Evolutionary conservation across 2,797 vertebrate species (phyloP).

Genomic region (Glossophaga mutica): DNA sequence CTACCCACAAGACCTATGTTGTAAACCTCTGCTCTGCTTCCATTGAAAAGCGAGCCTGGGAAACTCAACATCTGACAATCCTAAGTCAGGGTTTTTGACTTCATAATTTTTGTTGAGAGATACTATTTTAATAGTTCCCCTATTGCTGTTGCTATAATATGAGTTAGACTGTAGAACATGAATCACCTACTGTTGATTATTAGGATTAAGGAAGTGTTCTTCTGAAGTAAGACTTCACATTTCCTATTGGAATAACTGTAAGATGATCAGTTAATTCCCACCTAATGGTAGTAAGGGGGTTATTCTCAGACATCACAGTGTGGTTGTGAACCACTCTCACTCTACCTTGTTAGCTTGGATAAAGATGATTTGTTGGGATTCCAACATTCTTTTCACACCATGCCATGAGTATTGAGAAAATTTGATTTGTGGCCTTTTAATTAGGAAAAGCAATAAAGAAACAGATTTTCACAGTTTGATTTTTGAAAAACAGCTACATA

Average conservation of each 20-base stretch:
- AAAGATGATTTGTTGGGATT: constrained; percentile 9
- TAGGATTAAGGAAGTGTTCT: not conserved
- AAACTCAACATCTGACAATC: not conserved
- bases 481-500: constrained; percentile 1
- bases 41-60: not conserved
- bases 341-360: not conserved
- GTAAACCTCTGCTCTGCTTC: not conserved
- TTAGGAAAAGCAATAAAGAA: constrained; percentile 13
- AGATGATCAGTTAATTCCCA: not conserved
- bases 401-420: not conserved
- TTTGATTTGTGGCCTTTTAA: not conserved
- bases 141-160: not conserved
- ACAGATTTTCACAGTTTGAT: not conserved
- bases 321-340: not conserved
- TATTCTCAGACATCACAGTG: not conserved
- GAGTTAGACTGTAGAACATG: not conserved
- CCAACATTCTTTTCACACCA: not conserved
- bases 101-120: not conserved
- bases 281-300: not conserved
- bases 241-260: not conserved
- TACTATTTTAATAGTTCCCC: not conserved
- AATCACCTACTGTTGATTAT: not conserved
- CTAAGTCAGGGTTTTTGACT: not conserved
- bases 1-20: not conserved
- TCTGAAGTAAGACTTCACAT: not conserved